Evolutionary conservation across 2,113 vertebrate species (phyloP).

Genomic region (Phoxinus phoxinus): DNA sequence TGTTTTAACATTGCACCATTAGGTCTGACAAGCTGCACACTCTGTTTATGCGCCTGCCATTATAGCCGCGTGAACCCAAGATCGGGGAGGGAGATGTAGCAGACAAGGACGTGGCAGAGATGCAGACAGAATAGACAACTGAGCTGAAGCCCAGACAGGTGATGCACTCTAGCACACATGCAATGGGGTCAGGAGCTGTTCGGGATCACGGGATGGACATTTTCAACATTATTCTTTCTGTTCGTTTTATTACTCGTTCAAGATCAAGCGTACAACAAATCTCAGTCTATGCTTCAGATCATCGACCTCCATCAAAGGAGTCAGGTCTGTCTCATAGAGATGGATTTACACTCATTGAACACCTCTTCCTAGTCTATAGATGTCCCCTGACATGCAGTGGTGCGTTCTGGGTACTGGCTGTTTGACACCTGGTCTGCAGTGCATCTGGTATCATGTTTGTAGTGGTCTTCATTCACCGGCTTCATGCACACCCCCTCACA

Average conservation of each 20-base stretch:
- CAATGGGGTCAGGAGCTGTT: constrained; percentile 4
- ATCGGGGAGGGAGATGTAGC: constrained; percentile 35
- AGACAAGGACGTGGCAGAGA: constrained; percentile 57
- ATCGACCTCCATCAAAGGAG: background rate
- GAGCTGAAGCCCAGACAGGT: constrained; percentile 25
- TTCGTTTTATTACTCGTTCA: background rate
- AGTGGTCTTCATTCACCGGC: constrained; percentile 52
- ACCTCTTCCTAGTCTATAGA: constrained; percentile 5
- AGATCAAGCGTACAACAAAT: background rate
- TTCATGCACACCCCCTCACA: constrained; percentile 45
- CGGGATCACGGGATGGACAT: background rate
- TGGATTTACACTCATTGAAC: constrained; percentile 9
- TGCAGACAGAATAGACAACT: constrained; percentile 29
- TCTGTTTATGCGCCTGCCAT: constrained; percentile 88
- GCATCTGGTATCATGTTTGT: constrained; percentile 59
- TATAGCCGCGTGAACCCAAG: constrained; percentile 66
- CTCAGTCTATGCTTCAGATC: background rate
- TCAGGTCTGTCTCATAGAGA: background rate
- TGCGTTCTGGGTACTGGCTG: constrained; percentile 53
- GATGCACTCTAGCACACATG: background rate
- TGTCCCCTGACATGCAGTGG: constrained; percentile 40
- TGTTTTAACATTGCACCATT: constrained; percentile 85
- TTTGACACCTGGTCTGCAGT: constrained; percentile 64
- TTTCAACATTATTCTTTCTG: background rate
- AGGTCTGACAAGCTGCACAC: constrained; percentile 91